A percentile compares a stretch with the other conserved stretches of the same genome.
Evolutionary conservation across 2,888 invertebrate genomes (phyloP).

Genomic region (Scaptodrosophila latifasciaeformis): DNA sequence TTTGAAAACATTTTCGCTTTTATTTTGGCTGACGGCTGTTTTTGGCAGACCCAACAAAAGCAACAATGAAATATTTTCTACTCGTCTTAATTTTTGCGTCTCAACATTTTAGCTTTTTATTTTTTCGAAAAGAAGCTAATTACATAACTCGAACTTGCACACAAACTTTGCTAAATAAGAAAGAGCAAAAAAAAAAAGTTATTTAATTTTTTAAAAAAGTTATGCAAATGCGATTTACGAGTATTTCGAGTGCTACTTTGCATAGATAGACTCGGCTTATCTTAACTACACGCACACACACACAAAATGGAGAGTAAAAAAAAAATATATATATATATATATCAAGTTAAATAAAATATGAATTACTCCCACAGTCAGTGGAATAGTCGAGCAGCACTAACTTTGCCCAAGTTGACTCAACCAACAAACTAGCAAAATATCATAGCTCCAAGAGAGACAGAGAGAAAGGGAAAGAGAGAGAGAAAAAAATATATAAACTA

Average conservation of each 20-base stretch:
- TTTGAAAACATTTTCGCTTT: neutral
- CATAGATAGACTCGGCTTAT: slow-evolving; percentile 8
- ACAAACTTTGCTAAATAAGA: no score
- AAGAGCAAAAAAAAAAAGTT: neutral
- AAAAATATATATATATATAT: no score
- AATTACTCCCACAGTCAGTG: no score
- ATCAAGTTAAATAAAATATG: no score
- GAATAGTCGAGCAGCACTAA: no score
- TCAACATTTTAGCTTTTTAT: slow-evolving; percentile 37
- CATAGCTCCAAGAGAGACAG: no score
- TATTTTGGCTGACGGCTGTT: neutral
- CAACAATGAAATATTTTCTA: slow-evolving; percentile 20
- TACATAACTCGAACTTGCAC: slow-evolving; percentile 2
- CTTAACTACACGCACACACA: slow-evolving; percentile 12
- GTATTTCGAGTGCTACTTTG: no score
- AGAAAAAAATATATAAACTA: no score
- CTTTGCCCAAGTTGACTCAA: no score
- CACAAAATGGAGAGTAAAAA: no score
- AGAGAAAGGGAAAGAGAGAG: no score
- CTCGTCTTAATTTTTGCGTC: slow-evolving; percentile 38
- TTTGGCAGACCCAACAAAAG: neutral
- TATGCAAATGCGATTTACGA: slow-evolving; percentile 31
- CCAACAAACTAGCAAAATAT: no score
- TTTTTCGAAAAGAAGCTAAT: slow-evolving; percentile 13
- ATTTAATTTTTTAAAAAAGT: slow-evolving; percentile 25